A percentile compares a stretch with the other conserved stretches of the same genome.
These are phyloP conservation scores for Acanthococcus lagerstroemiae DNA, from an alignment of 2,888 invertebrate species.

Conservation along the genomic window DNA sequence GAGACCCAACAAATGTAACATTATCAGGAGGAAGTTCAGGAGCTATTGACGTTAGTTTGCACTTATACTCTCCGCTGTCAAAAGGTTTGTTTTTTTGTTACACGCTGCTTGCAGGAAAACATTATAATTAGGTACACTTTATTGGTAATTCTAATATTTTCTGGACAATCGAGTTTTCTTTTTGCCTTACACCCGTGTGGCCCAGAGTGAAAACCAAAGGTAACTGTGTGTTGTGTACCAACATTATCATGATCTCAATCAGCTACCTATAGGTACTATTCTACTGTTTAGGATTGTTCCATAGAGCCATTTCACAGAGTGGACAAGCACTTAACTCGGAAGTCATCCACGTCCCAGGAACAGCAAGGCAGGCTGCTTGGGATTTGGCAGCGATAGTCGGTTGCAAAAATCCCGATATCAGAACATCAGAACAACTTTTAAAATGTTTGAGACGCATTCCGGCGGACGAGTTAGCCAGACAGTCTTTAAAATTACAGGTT, in stretches of 20 bases:
- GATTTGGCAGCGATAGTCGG: background rate
- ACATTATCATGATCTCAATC: background rate
- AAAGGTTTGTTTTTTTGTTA: too few relatives aligned
- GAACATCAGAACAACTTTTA: slow-evolving; percentile 3
- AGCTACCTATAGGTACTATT: too few relatives aligned
- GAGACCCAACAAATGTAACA: slow-evolving; percentile 30
- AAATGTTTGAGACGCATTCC: background rate
- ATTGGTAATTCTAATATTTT: too few relatives aligned
- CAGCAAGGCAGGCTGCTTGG: slow-evolving; percentile 6
- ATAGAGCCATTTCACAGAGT: slow-evolving; percentile 28
- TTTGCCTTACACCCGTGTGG: background rate
- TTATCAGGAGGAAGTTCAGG: slow-evolving; percentile 34
- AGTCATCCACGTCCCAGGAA: background rate
- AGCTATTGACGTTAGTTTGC: slow-evolving; percentile 17
- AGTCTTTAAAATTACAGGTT: background rate
- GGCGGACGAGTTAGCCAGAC: background rate
- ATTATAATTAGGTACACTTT: too few relatives aligned
- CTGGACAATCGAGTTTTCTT: too few relatives aligned
- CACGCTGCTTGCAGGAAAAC: too few relatives aligned
- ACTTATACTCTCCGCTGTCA: slow-evolving; percentile 33
- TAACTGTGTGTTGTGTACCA: background rate
- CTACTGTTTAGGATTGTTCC: slow-evolving; percentile 25
- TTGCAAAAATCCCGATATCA: background rate
- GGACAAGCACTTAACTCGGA: slow-evolving; percentile 13
- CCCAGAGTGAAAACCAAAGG: background rate